phyloP scores from a whole-genome alignment of 2,888 invertebrate species.

The Anarsia innoxiella region DNA sequence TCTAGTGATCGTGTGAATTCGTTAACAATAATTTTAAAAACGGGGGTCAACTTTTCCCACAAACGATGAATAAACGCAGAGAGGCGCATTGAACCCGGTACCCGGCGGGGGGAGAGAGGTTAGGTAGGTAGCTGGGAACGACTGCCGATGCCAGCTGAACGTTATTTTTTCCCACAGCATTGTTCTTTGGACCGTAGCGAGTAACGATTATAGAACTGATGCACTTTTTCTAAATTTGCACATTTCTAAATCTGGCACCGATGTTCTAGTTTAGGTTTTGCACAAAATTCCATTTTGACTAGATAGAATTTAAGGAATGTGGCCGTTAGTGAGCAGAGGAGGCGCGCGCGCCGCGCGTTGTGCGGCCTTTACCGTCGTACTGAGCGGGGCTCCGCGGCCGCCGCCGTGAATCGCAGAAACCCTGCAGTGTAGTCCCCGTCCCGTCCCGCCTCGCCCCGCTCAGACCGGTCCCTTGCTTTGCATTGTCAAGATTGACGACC shows the following conservation, averaged over 20 bases:
- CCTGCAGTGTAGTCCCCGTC: constrained; percentile 49
- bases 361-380: constrained; percentile 56
- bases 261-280: constrained; percentile 21
- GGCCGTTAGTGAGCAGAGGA: constrained; percentile 30
- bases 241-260: no score
- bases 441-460: constrained; percentile 40
- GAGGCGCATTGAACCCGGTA: constrained; percentile 74
- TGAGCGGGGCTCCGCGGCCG: constrained; percentile 36
- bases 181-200: constrained; percentile 72
- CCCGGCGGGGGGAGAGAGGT: constrained; percentile 67
- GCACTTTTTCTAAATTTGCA: constrained; percentile 42
- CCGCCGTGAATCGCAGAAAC: constrained; percentile 61
- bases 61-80: constrained; percentile 74
- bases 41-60: constrained; percentile 75
- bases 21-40: constrained; percentile 71
- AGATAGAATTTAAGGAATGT: constrained; percentile 48
- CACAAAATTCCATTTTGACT: constrained; percentile 55
- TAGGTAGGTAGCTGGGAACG: constrained; percentile 73
- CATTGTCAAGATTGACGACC: constrained; percentile 71
- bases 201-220: constrained; percentile 43
- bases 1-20: constrained; percentile 67
- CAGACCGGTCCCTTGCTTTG: constrained; percentile 59
- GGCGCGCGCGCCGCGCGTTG: constrained; percentile 64
- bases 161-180: constrained; percentile 77
- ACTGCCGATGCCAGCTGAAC: constrained; percentile 74